Evolutionary conservation across 2,113 vertebrate species (phyloP), one percentile per base, ranked within the genome.

Genomic region (Coreoperca whiteheadi): DNA sequence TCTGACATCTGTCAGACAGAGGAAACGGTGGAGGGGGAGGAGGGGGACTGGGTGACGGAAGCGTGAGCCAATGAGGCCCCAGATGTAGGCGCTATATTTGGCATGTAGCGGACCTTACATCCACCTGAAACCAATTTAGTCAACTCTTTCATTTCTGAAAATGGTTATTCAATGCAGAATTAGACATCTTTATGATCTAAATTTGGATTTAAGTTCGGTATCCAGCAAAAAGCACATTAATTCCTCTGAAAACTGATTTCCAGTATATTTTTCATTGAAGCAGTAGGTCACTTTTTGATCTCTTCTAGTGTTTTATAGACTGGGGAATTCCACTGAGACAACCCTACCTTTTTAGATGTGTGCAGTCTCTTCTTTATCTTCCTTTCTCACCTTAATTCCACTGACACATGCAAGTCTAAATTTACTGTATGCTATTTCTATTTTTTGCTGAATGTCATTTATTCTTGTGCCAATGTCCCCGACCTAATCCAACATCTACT

Each of bases 301-400:
- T 76, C 34, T 43, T 21, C 83, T 77, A 56, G n/a, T 25, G 56
- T 79, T 88, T 37, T 67, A 25, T 21, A 57, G 83, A 79, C 68
- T 76, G 79, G 79, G 86, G 74, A 92, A 89, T 93, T 91, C 87
- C 90, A 86, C 86, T 15, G 80, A 83, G 89, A 89, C 77, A 18
- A 51, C 20, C 32, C 68, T 37, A n/a, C 28, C 70, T 80, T 59
- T 59, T 79, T 10, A 64, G 74, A 84, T 70, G 50, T 50, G 30
- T 18, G 28, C 78, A 66, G 32, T 7, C 59, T 68, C 18, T n/a
- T 66, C 34, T 79, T 79, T 15, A 64, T 77, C 72, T 56, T 66
- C 16, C 30, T 34, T n/a, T 50, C 32, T 46, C 60, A 6, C 32
- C 32, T n/a, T 57, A 41, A 86, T 76, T 86, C 46, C 32, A 77